Conservation (phyloP, 2,888 invertebrate species). For the Sarcophaga variegata region DNA sequence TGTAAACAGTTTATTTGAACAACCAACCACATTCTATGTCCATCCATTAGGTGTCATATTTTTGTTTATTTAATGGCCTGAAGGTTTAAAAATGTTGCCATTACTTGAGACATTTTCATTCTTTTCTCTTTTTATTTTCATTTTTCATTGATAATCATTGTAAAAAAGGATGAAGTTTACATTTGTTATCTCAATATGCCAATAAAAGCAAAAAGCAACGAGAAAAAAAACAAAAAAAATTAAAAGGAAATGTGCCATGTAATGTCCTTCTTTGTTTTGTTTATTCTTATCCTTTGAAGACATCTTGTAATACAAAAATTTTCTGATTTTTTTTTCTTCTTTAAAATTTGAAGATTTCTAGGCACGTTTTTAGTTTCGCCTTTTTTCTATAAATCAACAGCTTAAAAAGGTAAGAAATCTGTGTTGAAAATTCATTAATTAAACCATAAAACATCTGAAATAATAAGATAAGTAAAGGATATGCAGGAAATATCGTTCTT, state of each 20-base stretch:
- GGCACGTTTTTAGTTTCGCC: too few relatives aligned
- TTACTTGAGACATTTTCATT: background rate
- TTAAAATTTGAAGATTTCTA: too few relatives aligned
- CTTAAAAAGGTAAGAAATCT: too few relatives aligned
- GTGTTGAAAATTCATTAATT: too few relatives aligned
- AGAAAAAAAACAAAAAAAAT: too few relatives aligned
- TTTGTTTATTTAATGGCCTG: conserved; percentile 41
- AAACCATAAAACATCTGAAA: too few relatives aligned
- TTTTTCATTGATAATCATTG: conserved; percentile 7
- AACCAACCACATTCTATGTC: background rate
- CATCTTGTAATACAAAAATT: conserved; percentile 14
- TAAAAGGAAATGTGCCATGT: background rate
- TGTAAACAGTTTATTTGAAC: conserved; percentile 1
- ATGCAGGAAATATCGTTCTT: too few relatives aligned
- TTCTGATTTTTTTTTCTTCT: background rate
- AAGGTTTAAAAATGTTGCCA: conserved; percentile 33
- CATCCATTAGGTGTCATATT: conserved; percentile 29
- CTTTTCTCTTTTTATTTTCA: background rate
- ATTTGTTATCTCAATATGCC: conserved; percentile 13
- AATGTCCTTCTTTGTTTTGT: conserved; percentile 1
- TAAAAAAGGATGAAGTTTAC: conserved; percentile 25
- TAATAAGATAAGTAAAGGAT: too few relatives aligned
- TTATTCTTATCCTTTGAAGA: background rate
- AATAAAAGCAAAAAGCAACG: too few relatives aligned
- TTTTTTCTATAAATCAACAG: too few relatives aligned